These are phyloP conservation scores for Magallana nippona DNA, from an alignment of 2,888 invertebrate genomes.

Conservation along the genomic window DNA sequence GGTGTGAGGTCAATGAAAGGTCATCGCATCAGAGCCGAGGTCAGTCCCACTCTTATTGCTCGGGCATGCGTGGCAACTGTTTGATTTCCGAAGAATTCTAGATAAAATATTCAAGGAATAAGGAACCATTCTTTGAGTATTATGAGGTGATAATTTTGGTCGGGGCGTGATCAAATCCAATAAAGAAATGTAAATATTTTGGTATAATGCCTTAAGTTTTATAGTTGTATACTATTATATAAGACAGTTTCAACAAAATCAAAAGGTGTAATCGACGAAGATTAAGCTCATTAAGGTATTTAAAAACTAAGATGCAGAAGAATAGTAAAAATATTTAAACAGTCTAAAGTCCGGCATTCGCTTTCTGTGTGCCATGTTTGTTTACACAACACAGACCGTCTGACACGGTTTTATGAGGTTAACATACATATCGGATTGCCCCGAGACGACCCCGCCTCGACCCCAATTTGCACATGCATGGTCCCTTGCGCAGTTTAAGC, in stretches of 20 bases:
- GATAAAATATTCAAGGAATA: too few species aligned
- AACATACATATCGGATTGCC: not conserved
- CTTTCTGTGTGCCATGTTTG: not conserved
- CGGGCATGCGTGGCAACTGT: not conserved
- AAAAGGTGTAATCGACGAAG: too few species aligned
- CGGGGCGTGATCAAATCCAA: too few species aligned
- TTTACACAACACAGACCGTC: slow-evolving; percentile 3
- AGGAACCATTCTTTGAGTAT: too few species aligned
- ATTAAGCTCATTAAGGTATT: too few species aligned
- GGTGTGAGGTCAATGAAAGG: not conserved
- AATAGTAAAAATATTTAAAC: too few species aligned
- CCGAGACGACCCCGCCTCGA: slow-evolving; percentile 7
- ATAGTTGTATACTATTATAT: too few species aligned
- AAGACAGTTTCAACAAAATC: too few species aligned
- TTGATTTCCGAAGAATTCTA: not conserved
- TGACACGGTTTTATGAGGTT: slow-evolving; percentile 5
- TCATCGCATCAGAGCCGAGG: not conserved
- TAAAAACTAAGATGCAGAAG: too few species aligned
- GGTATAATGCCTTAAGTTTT: not conserved
- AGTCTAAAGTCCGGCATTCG: too few species aligned
- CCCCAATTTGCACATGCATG: not conserved
- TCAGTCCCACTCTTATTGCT: not conserved
- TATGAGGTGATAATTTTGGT: too few species aligned
- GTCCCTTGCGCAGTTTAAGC: not conserved
- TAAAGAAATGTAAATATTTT: too few species aligned